Evolutionary conservation across 2,888 invertebrate genomes (phyloP), one percentile per base, ranked within the genome.

Genomic region (Calameuta idolon): DNA sequence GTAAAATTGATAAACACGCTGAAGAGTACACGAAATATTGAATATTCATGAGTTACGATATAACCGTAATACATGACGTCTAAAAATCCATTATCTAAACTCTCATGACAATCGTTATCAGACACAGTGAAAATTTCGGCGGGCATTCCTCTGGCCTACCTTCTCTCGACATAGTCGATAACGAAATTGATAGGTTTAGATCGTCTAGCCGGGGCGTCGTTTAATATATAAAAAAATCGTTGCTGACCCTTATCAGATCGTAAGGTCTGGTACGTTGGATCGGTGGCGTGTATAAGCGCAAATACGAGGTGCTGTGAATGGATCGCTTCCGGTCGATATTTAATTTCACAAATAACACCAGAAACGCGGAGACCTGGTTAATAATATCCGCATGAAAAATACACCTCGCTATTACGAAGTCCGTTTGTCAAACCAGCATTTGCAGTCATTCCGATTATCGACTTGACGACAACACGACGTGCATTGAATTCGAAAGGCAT

Each of bases 291-390:
- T 74, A 75, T 33, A 30, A 34, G 69, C 33, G 74, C 69, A 76
- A 73, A 73, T 78, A 80, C 75, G 76, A 75, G 74, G 73, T 69
- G 75, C 79, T 75, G 74, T 69, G 69, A 80, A 76, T 76, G 75
- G 31, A 77, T 78, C 76, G 69, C 69, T 77, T 77, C 75, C 76
- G 73, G 73, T 75, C 75, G 79, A 74, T 77, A 77, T 73, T 76
- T 75, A 76, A 74, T 75, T 79, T 77, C 75, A 12, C 74, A 76
- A 81, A 77, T 69, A 76, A 81, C 73, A 79, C 55, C 23, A 23
- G 55, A 23, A 55, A 55, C 55, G 9, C 23, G 40, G 23, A 15
- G 23, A 9, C 23, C 9, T 9, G 23, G 2, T 55, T 55, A 55
- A 55, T 55, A 55, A 23, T 55, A 23, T 23, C 55, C 9, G 23